Percentiles rank a stretch among this genome's conserved stretches.
These are phyloP conservation scores for Micrasema longulum DNA, from an alignment of 1,140 invertebrate genomes.

Conservation along the genomic window DNA sequence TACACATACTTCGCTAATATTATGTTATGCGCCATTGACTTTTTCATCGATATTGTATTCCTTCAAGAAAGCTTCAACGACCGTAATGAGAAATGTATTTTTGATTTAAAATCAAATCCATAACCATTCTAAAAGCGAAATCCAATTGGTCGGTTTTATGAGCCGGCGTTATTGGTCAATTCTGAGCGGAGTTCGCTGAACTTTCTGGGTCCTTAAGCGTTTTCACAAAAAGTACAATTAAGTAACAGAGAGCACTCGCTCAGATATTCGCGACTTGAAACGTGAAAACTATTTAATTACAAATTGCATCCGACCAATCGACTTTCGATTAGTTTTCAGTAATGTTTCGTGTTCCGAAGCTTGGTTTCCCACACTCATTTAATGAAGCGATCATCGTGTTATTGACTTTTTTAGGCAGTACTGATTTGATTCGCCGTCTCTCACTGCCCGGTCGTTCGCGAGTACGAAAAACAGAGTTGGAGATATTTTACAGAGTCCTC, in stretches of 20 bases:
- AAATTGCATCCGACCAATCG: conserved; percentile 45
- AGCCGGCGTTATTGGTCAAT: too few relatives aligned
- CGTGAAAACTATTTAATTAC: conserved; percentile 35
- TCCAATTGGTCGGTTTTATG: too few relatives aligned
- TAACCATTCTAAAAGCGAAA: too few relatives aligned
- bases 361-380: conserved; percentile 37
- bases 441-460: neutral
- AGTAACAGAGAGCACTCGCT: conserved; percentile 11
- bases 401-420: conserved; percentile 9
- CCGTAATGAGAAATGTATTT: too few relatives aligned
- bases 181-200: neutral
- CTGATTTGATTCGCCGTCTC: conserved; percentile 23
- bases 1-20: too few relatives aligned
- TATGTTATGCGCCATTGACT: too few relatives aligned
- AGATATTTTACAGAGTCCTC: conserved; percentile 27
- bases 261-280: neutral
- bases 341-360: conserved; percentile 40
- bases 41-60: too few relatives aligned
- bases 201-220: conserved; percentile 24
- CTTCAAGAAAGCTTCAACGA: too few relatives aligned
- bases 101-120: too few relatives aligned
- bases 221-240: conserved; percentile 25
- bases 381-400: conserved; percentile 31
- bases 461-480: conserved; percentile 19
- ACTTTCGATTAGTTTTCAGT: conserved; percentile 50